Percentiles rank a stretch among this genome's conserved stretches.
These are phyloP conservation scores for Mnemiopsis leidyi DNA, from an alignment of 37 sponge, comb jelly and placozoan species.

Conservation along the genomic window DNA sequence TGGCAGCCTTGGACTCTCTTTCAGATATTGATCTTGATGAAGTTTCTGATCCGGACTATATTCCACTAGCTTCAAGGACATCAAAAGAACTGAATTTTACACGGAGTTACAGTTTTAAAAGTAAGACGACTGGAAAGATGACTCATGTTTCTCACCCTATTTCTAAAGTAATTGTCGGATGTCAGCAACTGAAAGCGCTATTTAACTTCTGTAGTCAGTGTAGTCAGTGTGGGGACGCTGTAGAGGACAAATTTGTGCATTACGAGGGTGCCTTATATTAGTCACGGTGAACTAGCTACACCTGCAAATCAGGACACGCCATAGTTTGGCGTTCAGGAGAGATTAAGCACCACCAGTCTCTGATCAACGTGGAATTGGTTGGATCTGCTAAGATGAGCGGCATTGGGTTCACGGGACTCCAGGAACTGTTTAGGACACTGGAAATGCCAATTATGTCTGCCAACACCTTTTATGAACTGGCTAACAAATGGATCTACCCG, in stretches of 20 bases:
- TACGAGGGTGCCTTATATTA: background rate
- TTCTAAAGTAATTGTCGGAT: background rate
- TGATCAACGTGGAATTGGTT: background rate
- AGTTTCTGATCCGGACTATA: background rate
- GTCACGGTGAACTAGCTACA: background rate
- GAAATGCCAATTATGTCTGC: background rate
- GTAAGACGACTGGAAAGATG: background rate
- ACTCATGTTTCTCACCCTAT: background rate
- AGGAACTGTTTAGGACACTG: background rate
- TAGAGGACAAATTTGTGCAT: background rate
- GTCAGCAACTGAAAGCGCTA: background rate
- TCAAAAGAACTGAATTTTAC: background rate
- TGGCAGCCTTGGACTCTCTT: background rate
- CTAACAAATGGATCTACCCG: background rate
- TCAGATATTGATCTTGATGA: background rate
- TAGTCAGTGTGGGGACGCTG: background rate
- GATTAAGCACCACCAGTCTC: background rate
- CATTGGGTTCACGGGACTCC: background rate
- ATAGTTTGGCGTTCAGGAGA: background rate
- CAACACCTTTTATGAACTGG: background rate
- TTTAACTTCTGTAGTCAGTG: background rate
- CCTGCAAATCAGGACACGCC: background rate
- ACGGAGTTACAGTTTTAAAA: background rate
- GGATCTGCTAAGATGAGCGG: background rate
- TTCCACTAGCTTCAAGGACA: background rate